phyloP scores from a whole-genome alignment of 2,888 invertebrate genomes.

The Balanococcus diminutus region DNA sequence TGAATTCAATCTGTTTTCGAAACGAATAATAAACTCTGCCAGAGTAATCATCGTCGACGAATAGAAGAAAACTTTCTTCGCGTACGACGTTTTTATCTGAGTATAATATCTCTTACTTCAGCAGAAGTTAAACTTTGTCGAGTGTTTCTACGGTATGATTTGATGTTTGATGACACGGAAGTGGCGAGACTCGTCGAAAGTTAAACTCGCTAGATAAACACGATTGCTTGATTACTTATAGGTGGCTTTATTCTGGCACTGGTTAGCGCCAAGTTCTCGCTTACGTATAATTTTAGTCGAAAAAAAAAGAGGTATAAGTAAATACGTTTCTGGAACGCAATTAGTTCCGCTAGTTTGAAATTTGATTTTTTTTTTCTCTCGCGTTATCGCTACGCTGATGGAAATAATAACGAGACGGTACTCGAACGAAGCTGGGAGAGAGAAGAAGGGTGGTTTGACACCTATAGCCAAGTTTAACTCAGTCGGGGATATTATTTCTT shows the following conservation, averaged over 20 bases:
- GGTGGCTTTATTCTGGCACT: not conserved
- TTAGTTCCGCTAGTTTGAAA: not conserved
- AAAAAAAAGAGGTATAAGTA: not conserved
- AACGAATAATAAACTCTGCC: not conserved
- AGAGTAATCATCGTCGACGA: not conserved
- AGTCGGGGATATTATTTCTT: not conserved
- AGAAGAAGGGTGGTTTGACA: not conserved
- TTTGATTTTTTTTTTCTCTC: not conserved
- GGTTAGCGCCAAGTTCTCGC: too few species aligned
- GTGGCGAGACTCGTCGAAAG: not conserved
- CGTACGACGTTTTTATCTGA: not conserved
- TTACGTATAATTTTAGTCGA: not conserved
- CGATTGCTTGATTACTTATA: not conserved
- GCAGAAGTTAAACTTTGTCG: not conserved
- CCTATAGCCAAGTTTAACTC: not conserved
- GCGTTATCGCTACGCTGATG: not conserved
- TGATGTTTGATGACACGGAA: not conserved
- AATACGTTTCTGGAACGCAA: not conserved
- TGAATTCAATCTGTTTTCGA: not conserved
- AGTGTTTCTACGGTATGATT: not conserved
- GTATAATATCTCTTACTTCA: too few species aligned
- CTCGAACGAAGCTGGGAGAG: not conserved
- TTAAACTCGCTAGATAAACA: conserved; percentile 2
- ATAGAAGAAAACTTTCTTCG: not conserved
- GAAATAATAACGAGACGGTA: not conserved